Conservation (phyloP, 2,113 vertebrate species). For the Fukomys damarensis region DNA sequence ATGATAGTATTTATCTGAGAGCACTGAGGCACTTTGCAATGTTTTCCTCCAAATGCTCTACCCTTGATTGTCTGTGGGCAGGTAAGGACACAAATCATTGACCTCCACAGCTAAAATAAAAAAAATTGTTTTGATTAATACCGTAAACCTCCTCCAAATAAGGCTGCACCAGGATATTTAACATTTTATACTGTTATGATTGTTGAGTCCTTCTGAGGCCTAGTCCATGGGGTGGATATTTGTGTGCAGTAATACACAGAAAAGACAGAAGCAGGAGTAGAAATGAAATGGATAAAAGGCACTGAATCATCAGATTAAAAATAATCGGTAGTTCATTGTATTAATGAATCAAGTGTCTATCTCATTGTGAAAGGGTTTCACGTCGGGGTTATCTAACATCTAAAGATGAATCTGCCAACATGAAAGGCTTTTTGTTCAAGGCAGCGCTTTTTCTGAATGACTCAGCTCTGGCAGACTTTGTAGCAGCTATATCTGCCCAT, state of each 20-base stretch:
- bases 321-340: neutral
- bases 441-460: conserved; percentile 35
- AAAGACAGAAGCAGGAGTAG: neutral
- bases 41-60: neutral
- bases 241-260: neutral
- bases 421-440: neutral
- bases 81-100: neutral
- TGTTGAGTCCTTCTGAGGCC: neutral
- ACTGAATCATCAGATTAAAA: neutral
- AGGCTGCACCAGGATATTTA: neutral
- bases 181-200: neutral
- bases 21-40: neutral
- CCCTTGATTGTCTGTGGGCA: neutral
- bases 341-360: neutral
- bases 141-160: neutral
- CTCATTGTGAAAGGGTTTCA: neutral
- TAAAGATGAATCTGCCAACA: neutral
- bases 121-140: neutral
- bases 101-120: neutral
- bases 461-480: neutral
- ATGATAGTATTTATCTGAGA: neutral
- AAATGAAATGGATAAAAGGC: neutral
- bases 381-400: neutral
- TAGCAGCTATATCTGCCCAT: neutral
- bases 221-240: neutral